Base-by-base conservation (phyloP, 2,888 invertebrate species). In the Pachycephus smyrnensis region DNA sequence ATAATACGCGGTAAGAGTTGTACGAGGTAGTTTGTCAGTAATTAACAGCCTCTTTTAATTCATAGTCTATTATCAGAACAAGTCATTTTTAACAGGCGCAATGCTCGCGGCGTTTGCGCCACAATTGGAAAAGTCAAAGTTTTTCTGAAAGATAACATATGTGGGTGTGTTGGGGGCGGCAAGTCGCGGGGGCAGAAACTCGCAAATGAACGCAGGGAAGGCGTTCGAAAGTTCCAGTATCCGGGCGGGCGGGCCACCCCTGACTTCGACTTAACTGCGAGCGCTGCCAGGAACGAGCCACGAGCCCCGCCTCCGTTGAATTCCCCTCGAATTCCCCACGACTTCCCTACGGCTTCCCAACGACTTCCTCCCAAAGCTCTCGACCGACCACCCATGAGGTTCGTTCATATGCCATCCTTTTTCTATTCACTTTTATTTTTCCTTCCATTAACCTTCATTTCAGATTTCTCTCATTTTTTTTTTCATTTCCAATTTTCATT, bases 161-260 rank as follows among this genome's bases (percentile, higher is more conserved):
- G 55, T 55, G 55, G 55, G 55, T 55, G 55, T 55, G 55, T 55
- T 55, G 55, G 55, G 55, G 55, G 55, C 55, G 55, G 55, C 55
- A 33, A 71, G 71, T 71, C 71, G 71, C 71, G 30, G 31, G 33
- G 71, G 71, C 71, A 71, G 71, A 71, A 32, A 71, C 71, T 31
- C 71, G 71, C 55, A 55, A 55, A 55, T 55, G 55, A 55, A 55
- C 23, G 71, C 31, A 33, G 71, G 71, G 33, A 71, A 71, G 71
- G 71, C 71, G 71, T 71, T 71, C 71, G 31, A 71, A 31, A 31
- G 71, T 71, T 33, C 71, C 55, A 55, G 23, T 55, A 23, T 55
- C 55, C 55, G 55, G 71, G 71, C 71, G 71, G 71, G 71, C 71
- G 71, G 71, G 31, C 71, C 71, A 71, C 71, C 71, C 71, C 71